These are phyloP conservation scores for Pyrgus malvae DNA, from an alignment of 2,888 invertebrate genomes.

Conservation along the genomic window DNA sequence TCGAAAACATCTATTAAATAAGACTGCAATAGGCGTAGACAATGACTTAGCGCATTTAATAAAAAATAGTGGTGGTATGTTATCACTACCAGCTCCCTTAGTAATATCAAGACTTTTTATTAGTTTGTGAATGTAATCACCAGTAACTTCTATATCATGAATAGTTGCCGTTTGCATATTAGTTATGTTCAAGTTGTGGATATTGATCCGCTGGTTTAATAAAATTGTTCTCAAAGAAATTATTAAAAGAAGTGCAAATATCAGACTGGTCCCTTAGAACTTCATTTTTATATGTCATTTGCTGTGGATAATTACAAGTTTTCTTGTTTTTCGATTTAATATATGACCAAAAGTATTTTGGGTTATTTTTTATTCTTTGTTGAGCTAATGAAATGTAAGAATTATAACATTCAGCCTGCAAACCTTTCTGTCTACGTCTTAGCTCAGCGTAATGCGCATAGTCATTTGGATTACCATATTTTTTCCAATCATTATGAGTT, in stretches of 20 bases:
- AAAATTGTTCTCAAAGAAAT: not conserved
- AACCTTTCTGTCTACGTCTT: not conserved
- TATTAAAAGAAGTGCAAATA: constrained; percentile 1
- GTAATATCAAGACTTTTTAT: not conserved
- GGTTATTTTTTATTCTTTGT: not conserved
- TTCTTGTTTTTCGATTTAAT: constrained; percentile 20
- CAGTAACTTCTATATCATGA: not conserved
- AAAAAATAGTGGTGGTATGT: not conserved
- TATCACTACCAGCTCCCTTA: not conserved
- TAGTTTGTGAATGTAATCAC: not conserved
- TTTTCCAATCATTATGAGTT: constrained; percentile 23
- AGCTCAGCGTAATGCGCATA: constrained; percentile 18
- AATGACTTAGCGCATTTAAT: not conserved
- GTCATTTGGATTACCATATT: constrained; percentile 21
- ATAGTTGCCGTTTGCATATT: not conserved
- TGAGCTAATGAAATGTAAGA: not conserved
- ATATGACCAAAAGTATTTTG: constrained; percentile 27
- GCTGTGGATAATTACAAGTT: constrained; percentile 18
- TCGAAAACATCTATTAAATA: constrained; percentile 8
- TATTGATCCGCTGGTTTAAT: not conserved
- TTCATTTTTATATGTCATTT: constrained; percentile 5
- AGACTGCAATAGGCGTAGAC: not conserved
- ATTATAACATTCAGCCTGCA: not conserved
- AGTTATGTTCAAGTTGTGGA: not conserved
- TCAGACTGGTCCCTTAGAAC: not conserved